phyloP scores from a whole-genome alignment of 2,888 invertebrate genomes.

The Carabus problematicus region DNA sequence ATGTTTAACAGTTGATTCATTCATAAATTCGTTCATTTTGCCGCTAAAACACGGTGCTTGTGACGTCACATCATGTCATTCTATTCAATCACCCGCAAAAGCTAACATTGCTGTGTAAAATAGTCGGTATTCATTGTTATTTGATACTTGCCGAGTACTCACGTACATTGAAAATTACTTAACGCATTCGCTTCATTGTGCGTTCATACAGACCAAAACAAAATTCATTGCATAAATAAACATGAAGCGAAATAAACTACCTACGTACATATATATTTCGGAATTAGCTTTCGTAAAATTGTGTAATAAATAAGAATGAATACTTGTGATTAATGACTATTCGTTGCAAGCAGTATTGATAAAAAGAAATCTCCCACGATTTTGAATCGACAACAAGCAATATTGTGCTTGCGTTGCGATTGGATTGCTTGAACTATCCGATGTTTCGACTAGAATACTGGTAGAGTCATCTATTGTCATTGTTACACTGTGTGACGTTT shows the following conservation, averaged over 20 bases:
- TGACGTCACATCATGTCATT: too few species aligned
- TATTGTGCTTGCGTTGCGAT: conserved; percentile 18
- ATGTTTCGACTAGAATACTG: neutral
- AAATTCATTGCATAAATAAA: too few species aligned
- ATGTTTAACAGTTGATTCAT: conserved; percentile 44
- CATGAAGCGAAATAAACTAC: too few species aligned
- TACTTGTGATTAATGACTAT: conserved; percentile 30
- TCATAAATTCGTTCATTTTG: too few species aligned
- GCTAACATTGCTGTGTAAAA: too few species aligned
- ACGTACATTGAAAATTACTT: too few species aligned
- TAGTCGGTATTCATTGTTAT: too few species aligned
- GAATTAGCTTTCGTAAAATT: conserved; percentile 40
- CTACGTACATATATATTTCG: conserved; percentile 27
- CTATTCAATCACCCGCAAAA: too few species aligned
- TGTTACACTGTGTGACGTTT: conserved; percentile 17
- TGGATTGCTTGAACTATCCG: conserved; percentile 5
- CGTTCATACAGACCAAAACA: conserved; percentile 16
- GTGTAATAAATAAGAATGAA: conserved; percentile 39
- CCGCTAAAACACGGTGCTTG: conserved; percentile 30
- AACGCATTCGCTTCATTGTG: too few species aligned
- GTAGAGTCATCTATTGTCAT: too few species aligned
- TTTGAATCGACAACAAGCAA: conserved; percentile 9
- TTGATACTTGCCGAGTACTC: too few species aligned
- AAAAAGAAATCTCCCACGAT: conserved; percentile 8
- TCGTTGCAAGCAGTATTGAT: conserved; percentile 38